phyloP scores from a whole-genome alignment of 2,113 vertebrate species.

The Myotis brandtii region DNA sequence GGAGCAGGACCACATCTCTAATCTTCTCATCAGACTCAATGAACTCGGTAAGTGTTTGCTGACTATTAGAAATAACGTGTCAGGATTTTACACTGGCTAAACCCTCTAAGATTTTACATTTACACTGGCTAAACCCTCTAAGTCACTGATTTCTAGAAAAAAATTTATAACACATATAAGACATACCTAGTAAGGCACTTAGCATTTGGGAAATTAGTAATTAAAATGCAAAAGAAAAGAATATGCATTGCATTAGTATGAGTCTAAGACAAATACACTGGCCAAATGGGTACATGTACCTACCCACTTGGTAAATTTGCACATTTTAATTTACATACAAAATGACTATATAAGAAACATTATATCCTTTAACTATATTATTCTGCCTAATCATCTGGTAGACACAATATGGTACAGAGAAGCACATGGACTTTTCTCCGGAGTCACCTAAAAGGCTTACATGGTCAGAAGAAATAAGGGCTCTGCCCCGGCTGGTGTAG shows the following conservation, averaged over 20 bases:
- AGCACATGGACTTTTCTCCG: neutral
- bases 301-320: neutral
- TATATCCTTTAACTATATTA: neutral
- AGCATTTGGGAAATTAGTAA: neutral
- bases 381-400: neutral
- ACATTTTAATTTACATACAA: neutral
- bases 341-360: neutral
- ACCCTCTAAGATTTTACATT: neutral
- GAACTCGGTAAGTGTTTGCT: neutral
- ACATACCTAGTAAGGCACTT: neutral
- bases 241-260: neutral
- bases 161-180: neutral
- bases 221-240: neutral
- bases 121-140: neutral
- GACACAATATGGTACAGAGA: neutral
- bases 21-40: neutral
- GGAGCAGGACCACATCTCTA: neutral
- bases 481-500: neutral
- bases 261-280: neutral
- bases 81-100: neutral
- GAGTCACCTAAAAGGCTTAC: neutral
- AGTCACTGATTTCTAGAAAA: conserved; percentile 7
- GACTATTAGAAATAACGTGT: neutral
- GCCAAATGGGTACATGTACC: neutral
- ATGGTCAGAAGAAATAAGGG: neutral